phyloP scores from a whole-genome alignment of 1,140 invertebrate genomes.

The Pachyrhynchus sulphureomaculatus region DNA sequence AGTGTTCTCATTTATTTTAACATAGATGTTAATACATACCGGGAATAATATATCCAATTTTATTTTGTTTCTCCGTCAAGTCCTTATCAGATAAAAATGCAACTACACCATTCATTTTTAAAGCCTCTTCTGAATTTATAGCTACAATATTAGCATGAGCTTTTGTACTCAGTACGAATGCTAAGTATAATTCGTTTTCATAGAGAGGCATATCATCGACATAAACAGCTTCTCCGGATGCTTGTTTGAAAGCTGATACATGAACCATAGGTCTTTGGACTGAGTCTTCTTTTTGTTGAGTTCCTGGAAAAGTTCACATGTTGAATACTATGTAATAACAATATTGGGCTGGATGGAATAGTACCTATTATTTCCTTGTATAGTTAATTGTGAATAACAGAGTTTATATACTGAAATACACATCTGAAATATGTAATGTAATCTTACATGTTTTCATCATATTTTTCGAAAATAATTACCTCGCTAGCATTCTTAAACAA shows the following conservation, averaged over 20 bases:
- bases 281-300: constrained; percentile 65
- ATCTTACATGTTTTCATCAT: no score
- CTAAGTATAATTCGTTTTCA: constrained; percentile 73
- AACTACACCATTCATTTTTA: constrained; percentile 70
- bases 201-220: constrained; percentile 81
- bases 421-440: no score
- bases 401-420: no score
- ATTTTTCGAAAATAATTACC: no score
- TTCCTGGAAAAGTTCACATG: constrained; percentile 47
- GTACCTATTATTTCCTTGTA: no score
- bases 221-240: constrained; percentile 88
- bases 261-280: constrained; percentile 77
- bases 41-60: constrained; percentile 64
- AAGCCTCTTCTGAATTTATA: constrained; percentile 71
- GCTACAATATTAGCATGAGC: constrained; percentile 78
- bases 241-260: constrained; percentile 81
- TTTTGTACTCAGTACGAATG: constrained; percentile 74
- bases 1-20: no score
- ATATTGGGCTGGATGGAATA: no score
- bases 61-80: constrained; percentile 63
- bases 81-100: constrained; percentile 74
- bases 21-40: no score
- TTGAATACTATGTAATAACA: no score
- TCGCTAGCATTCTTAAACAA: no score
- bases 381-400: no score